phyloP scores from a whole-genome alignment of 2,888 invertebrate species.

The Schizotus pectinicornis region DNA sequence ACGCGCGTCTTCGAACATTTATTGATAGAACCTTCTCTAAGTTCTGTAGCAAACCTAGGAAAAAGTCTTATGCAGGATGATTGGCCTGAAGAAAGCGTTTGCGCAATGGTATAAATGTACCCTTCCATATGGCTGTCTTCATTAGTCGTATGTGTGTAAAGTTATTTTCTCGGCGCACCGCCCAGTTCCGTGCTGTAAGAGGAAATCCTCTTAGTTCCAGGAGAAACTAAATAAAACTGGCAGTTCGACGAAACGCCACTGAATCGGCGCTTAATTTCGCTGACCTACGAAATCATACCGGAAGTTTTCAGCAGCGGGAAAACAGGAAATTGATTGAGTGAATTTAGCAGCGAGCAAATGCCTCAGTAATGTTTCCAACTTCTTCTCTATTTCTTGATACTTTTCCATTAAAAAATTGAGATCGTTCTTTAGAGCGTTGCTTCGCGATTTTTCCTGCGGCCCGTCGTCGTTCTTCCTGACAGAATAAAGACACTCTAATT shows the following conservation, averaged over 20 bases:
- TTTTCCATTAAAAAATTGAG: background rate
- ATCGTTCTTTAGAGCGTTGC: background rate
- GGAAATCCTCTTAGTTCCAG: constrained; percentile 10
- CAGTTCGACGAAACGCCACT: constrained; percentile 12
- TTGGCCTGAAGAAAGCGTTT: too few relatives aligned
- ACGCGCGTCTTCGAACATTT: too few relatives aligned
- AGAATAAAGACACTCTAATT: constrained; percentile 27
- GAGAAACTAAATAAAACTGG: constrained; percentile 22
- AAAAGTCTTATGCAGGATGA: too few relatives aligned
- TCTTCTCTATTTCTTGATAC: constrained; percentile 10
- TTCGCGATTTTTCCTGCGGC: constrained; percentile 2
- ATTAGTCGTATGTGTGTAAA: too few relatives aligned
- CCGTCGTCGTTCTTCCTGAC: constrained; percentile 3
- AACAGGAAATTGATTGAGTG: constrained; percentile 23
- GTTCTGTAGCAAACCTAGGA: too few relatives aligned
- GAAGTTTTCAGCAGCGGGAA: constrained; percentile 16
- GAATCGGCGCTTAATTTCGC: constrained; percentile 22
- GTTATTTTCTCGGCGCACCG: too few relatives aligned
- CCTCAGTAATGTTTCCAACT: background rate
- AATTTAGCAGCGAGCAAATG: constrained; percentile 19
- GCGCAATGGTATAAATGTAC: too few relatives aligned
- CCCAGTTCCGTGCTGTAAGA: constrained; percentile 10
- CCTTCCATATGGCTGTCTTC: too few relatives aligned
- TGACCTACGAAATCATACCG: constrained; percentile 20
- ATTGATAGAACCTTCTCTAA: too few relatives aligned